Base-by-base conservation (phyloP, 2,888 invertebrate genomes). In the Eilema griseolum region DNA sequence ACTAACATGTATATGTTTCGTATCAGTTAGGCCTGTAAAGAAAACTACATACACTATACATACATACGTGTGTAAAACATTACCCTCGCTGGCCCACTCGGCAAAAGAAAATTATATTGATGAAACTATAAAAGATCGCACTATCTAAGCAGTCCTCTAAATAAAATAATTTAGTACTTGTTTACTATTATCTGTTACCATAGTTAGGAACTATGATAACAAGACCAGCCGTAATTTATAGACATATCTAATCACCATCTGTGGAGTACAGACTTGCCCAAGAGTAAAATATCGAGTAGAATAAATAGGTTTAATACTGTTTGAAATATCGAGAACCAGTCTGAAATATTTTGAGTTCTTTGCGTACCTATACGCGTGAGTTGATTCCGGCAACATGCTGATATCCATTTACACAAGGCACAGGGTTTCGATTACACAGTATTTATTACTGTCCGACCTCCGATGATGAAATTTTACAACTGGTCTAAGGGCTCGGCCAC, bases 341-440 rank as follows among this genome's bases (percentile, higher is more conserved):
- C 52, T 59, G 46, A 5, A 61, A 41, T 37, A 68, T 68, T 62
- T 57, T 23, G 12, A 67, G 24, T 66, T 69, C 56, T 41, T 69
- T 66, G n/a, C 37, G 57, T 59, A 61, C 16, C 41, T 41, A 41
- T 68, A 67, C 66, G 63, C 64, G 70, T 60, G 68, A 70, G 59
- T 75, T 71, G 63, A 77, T 79, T 77, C 79, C 74, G 69, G 71
- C 79, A 79, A 66, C 64, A 71, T 67, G 74, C 72, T 74, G 70
- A 69, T 83, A 77, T 81, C 72, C 79, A 68, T 71, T 83, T 83
- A 77, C 81, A 83, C 73, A 75, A 74, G 75, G 69, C 79, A 76
- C 68, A 74, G 72, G 72, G 72, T 83, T 74, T 81, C 73, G 57
- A 57, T 83, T 82, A 77, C 82, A 70, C 8, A 67, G 66, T 79